These are phyloP conservation scores for Mirounga angustirostris DNA, from an alignment of 2,113 vertebrate species.

Conservation along the genomic window DNA sequence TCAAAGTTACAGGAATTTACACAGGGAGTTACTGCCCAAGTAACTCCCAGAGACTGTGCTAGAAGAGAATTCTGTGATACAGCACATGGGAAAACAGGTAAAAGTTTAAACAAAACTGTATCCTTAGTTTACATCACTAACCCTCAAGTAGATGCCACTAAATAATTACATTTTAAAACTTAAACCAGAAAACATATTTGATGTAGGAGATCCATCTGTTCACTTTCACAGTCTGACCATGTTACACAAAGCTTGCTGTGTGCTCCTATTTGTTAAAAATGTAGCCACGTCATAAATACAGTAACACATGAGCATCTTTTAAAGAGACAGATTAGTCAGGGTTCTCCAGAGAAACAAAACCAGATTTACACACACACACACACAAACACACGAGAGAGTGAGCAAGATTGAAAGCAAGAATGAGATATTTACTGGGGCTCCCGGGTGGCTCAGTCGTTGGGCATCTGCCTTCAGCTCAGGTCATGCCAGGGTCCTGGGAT, in stretches of 20 bases:
- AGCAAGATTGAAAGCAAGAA: neutral
- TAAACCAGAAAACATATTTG: neutral
- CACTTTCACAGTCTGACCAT: neutral
- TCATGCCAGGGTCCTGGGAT: too few species aligned
- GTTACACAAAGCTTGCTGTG: neutral
- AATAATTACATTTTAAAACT: neutral
- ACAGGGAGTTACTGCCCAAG: neutral
- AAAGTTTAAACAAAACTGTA: neutral
- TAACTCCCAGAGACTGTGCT: neutral
- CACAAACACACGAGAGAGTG: neutral
- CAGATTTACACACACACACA: neutral
- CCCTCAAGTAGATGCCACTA: neutral
- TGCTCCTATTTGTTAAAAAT: neutral
- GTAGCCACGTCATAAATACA: neutral
- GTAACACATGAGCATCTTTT: neutral
- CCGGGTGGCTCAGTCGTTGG: too few species aligned
- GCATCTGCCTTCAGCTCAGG: too few species aligned
- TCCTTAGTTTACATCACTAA: neutral
- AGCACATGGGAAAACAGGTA: neutral
- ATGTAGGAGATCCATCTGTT: neutral
- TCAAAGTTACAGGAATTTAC: neutral
- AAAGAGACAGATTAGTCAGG: neutral
- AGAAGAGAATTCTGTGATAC: neutral
- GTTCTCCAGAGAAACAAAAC: neutral
- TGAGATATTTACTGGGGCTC: neutral